These are phyloP conservation scores for Philaethria dido DNA, from an alignment of 2,888 invertebrate genomes.

Conservation along the genomic window DNA sequence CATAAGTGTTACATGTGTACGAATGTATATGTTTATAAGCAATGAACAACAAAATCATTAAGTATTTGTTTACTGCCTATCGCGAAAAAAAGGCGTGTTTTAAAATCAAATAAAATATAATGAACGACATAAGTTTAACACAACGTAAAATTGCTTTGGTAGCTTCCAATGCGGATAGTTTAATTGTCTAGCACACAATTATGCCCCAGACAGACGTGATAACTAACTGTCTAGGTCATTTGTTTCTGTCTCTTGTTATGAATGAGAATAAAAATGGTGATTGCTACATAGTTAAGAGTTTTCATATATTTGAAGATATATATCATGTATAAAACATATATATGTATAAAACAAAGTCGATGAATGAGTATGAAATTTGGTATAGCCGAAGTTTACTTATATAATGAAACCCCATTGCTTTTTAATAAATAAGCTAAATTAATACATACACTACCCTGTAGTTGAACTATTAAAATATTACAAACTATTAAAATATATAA, in stretches of 20 bases:
- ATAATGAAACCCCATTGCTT: too few species aligned
- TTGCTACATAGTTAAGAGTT: slow-evolving; percentile 23
- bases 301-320: not conserved
- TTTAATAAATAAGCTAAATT: too few species aligned
- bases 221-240: slow-evolving; percentile 72
- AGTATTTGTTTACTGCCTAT: too few species aligned
- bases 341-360: not conserved
- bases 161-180: slow-evolving; percentile 57
- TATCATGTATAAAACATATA: not conserved
- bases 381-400: too few species aligned
- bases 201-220: slow-evolving; percentile 71
- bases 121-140: not conserved
- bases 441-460: too few species aligned
- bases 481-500: too few species aligned
- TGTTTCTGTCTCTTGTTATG: slow-evolving; percentile 57
- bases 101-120: not conserved
- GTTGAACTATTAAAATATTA: too few species aligned
- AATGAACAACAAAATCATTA: too few species aligned
- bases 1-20: too few species aligned
- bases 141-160: slow-evolving; percentile 31
- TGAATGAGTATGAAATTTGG: too few species aligned
- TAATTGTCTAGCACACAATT: slow-evolving; percentile 74
- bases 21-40: too few species aligned
- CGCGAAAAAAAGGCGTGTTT: not conserved
- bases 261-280: slow-evolving; percentile 54